A percentile compares a stretch with the other conserved stretches of the same genome.
phyloP scores from a whole-genome alignment of 2,113 vertebrate species.

The Fregetta grallaria region DNA sequence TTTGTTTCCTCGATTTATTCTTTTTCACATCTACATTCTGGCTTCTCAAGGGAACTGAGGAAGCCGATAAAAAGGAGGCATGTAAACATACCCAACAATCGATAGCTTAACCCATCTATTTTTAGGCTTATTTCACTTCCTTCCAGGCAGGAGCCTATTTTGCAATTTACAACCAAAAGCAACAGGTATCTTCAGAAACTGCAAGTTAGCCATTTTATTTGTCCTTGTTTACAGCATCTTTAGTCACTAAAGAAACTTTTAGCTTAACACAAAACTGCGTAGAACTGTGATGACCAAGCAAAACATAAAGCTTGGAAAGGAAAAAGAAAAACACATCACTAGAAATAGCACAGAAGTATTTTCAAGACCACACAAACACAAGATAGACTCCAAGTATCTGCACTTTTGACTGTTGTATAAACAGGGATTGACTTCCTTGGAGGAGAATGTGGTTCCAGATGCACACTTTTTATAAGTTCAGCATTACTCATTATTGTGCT shows the following conservation, averaged over 20 bases:
- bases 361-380: neutral
- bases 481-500: constrained; percentile 28
- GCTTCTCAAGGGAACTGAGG: neutral
- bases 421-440: neutral
- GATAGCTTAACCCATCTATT: neutral
- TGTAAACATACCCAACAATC: neutral
- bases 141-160: neutral
- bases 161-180: neutral
- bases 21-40: neutral
- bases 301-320: neutral
- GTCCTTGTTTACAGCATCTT: neutral
- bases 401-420: neutral
- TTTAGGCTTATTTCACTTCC: neutral
- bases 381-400: neutral
- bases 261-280: neutral
- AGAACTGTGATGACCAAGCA: neutral
- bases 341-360: neutral
- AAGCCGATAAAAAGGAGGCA: neutral
- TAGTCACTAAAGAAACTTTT: neutral
- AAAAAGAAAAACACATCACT: neutral
- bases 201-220: neutral
- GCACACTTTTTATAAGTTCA: neutral
- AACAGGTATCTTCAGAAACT: neutral
- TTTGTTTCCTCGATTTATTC: neutral
- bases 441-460: neutral